A percentile compares a stretch with the other conserved stretches of the same genome.
These are phyloP conservation scores for Tridacna crocea DNA, from an alignment of 2,888 invertebrate genomes.

Conservation along the genomic window DNA sequence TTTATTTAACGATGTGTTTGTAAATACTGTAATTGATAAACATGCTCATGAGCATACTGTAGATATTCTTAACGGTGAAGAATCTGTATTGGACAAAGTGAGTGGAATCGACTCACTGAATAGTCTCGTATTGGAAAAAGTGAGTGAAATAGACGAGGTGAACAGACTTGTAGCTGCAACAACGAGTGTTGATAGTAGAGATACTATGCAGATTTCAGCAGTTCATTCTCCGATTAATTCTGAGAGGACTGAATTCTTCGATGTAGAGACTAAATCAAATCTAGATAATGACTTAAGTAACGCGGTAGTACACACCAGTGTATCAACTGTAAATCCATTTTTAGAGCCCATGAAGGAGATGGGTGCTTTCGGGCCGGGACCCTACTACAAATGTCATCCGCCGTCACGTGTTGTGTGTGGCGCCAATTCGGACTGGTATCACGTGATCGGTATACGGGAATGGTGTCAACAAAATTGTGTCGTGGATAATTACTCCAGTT, in stretches of 20 bases:
- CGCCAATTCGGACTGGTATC: constrained; percentile 43
- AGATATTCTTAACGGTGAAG: not conserved
- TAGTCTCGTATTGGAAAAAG: not conserved
- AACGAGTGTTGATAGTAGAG: too few species aligned
- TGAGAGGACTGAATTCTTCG: too few species aligned
- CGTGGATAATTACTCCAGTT: constrained; percentile 50
- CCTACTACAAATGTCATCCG: constrained; percentile 44
- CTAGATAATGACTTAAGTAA: too few species aligned
- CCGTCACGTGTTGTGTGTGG: constrained; percentile 52
- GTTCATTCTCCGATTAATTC: too few species aligned
- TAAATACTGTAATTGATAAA: not conserved
- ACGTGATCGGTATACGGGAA: constrained; percentile 43
- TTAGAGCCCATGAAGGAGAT: constrained; percentile 23
- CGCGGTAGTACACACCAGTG: not conserved
- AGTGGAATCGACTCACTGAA: not conserved
- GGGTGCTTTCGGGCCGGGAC: constrained; percentile 53
- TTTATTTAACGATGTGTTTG: constrained; percentile 1
- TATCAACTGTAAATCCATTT: constrained; percentile 18
- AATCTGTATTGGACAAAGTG: too few species aligned
- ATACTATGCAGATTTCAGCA: too few species aligned
- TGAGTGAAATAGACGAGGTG: not conserved
- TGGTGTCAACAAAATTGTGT: constrained; percentile 57
- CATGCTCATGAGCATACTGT: not conserved
- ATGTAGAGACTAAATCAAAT: too few species aligned
- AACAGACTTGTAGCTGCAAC: too few species aligned